Evolutionary conservation across 2,797 vertebrate species (phyloP).

Genomic region (Hyperoplus immaculatus): DNA sequence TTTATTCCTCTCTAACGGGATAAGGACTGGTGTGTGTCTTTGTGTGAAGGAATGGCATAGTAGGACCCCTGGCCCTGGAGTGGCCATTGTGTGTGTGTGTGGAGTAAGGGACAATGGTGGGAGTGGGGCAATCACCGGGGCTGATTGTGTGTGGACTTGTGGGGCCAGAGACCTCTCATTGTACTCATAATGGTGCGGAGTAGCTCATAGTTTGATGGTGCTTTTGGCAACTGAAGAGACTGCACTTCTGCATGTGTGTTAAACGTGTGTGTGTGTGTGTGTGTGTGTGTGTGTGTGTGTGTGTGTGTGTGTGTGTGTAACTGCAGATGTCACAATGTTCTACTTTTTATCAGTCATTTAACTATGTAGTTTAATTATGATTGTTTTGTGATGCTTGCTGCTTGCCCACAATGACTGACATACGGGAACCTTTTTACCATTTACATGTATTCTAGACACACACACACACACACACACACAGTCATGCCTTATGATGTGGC

Average conservation of each 20-base stretch:
- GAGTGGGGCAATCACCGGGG: constrained; percentile 77
- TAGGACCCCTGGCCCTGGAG: constrained; percentile 80
- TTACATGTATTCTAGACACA: constrained; percentile 47
- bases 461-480: constrained; percentile 14
- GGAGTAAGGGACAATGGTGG: constrained; percentile 79
- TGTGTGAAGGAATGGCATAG: constrained; percentile 77
- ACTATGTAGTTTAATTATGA: constrained; percentile 48
- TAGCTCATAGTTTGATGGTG: constrained; percentile 79
- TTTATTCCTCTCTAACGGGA: constrained; percentile 70
- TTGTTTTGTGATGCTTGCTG: constrained; percentile 46
- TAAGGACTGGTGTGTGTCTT: constrained; percentile 82
- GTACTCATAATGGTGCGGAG: constrained; percentile 78
- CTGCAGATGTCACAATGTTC: not conserved
- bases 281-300: constrained; percentile 15
- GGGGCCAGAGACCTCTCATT: constrained; percentile 82
- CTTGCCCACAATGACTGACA: constrained; percentile 50
- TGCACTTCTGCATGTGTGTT: constrained; percentile 52
- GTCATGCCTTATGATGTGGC: constrained; percentile 46
- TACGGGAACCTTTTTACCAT: constrained; percentile 38
- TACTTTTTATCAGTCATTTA: constrained; percentile 55
- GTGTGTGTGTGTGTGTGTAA: constrained; percentile 7
- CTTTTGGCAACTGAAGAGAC: constrained; percentile 79
- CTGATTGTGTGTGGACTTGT: constrained; percentile 80
- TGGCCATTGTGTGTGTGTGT: constrained; percentile 74
- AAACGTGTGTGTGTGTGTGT: constrained; percentile 14